phyloP scores from a whole-genome alignment of 2,797 vertebrate genomes.

The Spea hammondii region DNA sequence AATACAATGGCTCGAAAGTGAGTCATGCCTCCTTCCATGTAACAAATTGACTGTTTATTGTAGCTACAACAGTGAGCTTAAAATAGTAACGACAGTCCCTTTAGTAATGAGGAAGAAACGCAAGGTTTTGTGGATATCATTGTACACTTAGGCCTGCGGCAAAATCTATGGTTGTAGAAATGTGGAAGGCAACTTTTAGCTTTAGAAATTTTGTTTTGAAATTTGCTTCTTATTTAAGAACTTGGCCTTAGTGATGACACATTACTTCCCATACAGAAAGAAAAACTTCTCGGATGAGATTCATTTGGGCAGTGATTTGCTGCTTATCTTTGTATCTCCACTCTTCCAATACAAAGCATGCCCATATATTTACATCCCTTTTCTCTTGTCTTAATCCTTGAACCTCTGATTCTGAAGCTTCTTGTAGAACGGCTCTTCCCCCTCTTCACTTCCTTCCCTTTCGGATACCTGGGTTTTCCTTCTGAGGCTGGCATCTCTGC shows the following conservation, averaged over 20 bases:
- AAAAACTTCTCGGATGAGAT: constrained; percentile 1
- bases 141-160: background rate
- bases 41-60: too few relatives aligned
- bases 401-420: constrained; percentile 78
- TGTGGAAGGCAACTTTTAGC: constrained; percentile 9
- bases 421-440: constrained; percentile 84
- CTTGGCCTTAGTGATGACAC: background rate
- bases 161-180: background rate
- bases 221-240: too few relatives aligned
- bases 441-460: constrained; percentile 66
- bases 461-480: constrained; percentile 71
- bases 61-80: too few relatives aligned
- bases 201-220: background rate
- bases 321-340: constrained; percentile 26
- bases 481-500: constrained; percentile 80
- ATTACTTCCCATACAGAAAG: constrained; percentile 3
- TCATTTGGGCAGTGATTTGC: constrained; percentile 39
- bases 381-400: constrained; percentile 69
- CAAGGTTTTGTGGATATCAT: background rate
- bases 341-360: constrained; percentile 24
- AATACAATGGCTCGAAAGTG: too few relatives aligned
- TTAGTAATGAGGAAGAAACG: too few relatives aligned
- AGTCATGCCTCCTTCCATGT: too few relatives aligned
- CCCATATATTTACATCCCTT: constrained; percentile 30
- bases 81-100: too few relatives aligned